Evolutionary conservation across 2,797 vertebrate genomes (phyloP).

Genomic region (Gallirallus australis): DNA sequence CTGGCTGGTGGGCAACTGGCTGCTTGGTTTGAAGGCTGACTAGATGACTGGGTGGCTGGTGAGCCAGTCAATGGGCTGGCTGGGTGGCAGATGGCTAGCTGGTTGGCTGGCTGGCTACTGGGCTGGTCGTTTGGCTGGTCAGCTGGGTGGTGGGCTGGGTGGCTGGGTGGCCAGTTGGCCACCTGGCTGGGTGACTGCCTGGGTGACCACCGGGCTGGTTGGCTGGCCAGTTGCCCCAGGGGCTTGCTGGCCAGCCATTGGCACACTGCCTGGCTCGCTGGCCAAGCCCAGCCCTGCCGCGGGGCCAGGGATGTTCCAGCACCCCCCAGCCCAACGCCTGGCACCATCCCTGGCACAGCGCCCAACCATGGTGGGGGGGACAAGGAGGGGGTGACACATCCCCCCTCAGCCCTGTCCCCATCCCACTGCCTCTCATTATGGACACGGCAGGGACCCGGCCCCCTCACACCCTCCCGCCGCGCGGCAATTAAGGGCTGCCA

Average conservation of each 20-base stretch:
- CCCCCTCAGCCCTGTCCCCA: background rate
- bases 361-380: background rate
- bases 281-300: background rate
- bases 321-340: accelerated
- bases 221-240: too few relatives aligned
- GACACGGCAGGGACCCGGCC: background rate
- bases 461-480: background rate
- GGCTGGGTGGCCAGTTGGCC: too few relatives aligned
- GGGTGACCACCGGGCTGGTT: too few relatives aligned
- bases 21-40: too few relatives aligned
- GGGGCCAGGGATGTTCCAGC: accelerated
- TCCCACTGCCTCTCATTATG: background rate
- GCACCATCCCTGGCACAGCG: background rate
- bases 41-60: background rate
- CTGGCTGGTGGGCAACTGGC: background rate
- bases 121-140: background rate
- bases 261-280: background rate
- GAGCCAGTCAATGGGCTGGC: background rate
- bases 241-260: background rate
- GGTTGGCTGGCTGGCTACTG: too few relatives aligned
- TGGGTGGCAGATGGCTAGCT: background rate
- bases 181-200: too few relatives aligned
- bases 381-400: background rate
- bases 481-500: constrained; percentile 53
- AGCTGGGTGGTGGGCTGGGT: background rate